phyloP scores from a whole-genome alignment of 2,113 vertebrate genomes.

The Otocyon megalotis region DNA sequence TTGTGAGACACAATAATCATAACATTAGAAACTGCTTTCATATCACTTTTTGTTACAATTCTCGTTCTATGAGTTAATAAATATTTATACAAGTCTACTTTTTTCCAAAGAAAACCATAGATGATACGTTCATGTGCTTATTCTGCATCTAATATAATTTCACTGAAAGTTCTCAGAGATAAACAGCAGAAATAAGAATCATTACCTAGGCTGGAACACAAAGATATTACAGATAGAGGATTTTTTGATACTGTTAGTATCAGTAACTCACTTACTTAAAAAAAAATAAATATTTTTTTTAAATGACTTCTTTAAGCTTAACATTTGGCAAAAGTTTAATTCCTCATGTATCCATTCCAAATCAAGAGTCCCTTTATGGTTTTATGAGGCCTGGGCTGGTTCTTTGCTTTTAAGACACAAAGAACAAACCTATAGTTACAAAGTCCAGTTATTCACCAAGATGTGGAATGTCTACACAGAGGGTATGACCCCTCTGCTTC shows the following conservation, averaged over 20 bases:
- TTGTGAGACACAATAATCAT: background rate
- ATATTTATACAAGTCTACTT: background rate
- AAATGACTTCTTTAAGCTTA: background rate
- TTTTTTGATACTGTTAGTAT: background rate
- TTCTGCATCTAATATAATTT: background rate
- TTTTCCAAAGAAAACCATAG: background rate
- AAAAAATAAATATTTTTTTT: background rate
- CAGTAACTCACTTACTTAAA: background rate
- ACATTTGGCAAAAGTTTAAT: background rate
- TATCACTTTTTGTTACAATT: background rate
- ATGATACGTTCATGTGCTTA: background rate
- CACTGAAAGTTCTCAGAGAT: conserved; percentile 14
- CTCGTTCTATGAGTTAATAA: background rate
- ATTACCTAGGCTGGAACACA: background rate
- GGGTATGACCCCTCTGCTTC: background rate
- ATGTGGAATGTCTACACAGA: background rate
- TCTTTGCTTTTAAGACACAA: background rate
- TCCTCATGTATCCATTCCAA: background rate
- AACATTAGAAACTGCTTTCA: background rate
- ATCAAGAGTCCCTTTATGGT: background rate
- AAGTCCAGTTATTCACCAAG: background rate
- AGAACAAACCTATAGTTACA: background rate
- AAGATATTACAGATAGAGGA: background rate
- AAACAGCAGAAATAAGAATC: background rate
- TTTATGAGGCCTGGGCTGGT: conserved; percentile 32